Evolutionary conservation across 2,113 vertebrate species (phyloP), one percentile per base, ranked within the genome.

Genomic region (Sebastes schlegelii): DNA sequence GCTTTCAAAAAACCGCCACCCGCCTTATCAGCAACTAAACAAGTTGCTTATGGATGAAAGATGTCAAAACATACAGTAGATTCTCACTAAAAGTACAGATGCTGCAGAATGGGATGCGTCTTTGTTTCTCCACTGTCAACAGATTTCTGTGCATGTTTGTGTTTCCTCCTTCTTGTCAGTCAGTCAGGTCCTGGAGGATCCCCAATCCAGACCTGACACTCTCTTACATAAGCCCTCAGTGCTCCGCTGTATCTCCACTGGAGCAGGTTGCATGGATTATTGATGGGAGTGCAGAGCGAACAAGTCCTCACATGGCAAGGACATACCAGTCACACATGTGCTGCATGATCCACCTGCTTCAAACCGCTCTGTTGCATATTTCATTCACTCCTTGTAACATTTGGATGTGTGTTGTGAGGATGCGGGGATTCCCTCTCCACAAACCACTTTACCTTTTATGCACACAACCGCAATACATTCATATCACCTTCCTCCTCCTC

Each of bases 181-280:
- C 82, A 80, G 13, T 83, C 34, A 46, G 21, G 54, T 82, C 75
- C 70, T 65, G 19, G 48, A 80, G 77, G 68, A 79, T 58, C 82
- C 48, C 63, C 17, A 63, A 3, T 55, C n/a, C 34, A 82, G 88
- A 86, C 74, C 74, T 84, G 88, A 86, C 82, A 82, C 77, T 48
- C 51, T 69, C 86, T 93, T 92, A 89, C 67, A 66, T 92, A 92
- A 94, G 86, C 69, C 77, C 21, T 61, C 26, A 68, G 79, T 65
- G 82, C 74, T 74, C 79, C 74, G 77, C 58, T 71, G 79, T 90
- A 69, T 79, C 86, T 78, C 68, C 66, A 83, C 61, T 57, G 69
- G 80, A 88, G 74, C 83, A 63, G 51, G 60, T 13, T 71, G n/a
- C 89, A 86, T 91, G 73, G 88, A 92, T 90, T 91, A 94, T 92